These are phyloP conservation scores for Megaceryle alcyon DNA, from an alignment of 2,797 vertebrate species.

Conservation along the genomic window DNA sequence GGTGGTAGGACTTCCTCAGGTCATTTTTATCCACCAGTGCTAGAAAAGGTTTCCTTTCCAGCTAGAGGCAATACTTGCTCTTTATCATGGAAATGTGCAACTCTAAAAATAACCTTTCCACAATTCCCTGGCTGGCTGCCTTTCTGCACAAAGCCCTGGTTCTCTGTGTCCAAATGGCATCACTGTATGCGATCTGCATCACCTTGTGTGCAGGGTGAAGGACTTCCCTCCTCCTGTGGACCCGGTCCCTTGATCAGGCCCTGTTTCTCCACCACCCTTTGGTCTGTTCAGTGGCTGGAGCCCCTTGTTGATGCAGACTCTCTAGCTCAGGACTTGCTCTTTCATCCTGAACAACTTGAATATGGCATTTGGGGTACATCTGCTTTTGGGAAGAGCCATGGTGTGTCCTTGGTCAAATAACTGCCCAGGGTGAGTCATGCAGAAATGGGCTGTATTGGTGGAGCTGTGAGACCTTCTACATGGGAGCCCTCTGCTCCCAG, in stretches of 20 bases:
- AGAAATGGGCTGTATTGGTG: background rate
- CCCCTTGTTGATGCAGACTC: background rate
- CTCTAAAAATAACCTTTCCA: slow-evolving; percentile 36
- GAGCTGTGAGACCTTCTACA: background rate
- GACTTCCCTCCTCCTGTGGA: background rate
- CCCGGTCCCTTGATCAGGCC: background rate
- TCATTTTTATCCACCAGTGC: background rate
- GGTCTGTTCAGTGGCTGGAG: background rate
- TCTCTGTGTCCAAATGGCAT: background rate
- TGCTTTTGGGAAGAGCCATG: background rate
- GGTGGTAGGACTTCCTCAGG: background rate
- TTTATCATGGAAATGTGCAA: slow-evolving; percentile 22
- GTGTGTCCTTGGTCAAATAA: background rate
- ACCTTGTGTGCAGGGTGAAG: background rate
- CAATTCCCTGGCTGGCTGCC: background rate
- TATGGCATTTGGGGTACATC: background rate
- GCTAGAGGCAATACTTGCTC: slow-evolving; percentile 6
- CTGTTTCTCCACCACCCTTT: background rate
- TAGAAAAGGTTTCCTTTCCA: background rate
- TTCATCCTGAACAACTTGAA: background rate
- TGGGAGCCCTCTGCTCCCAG: background rate
- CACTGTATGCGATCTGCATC: background rate
- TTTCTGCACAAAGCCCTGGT: background rate
- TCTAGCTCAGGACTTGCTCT: background rate
- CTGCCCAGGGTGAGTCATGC: background rate